These are phyloP conservation scores for Antedon mediterranea DNA, from an alignment of 53 echinoderm and acorn worm genomes.

Conservation along the genomic window DNA sequence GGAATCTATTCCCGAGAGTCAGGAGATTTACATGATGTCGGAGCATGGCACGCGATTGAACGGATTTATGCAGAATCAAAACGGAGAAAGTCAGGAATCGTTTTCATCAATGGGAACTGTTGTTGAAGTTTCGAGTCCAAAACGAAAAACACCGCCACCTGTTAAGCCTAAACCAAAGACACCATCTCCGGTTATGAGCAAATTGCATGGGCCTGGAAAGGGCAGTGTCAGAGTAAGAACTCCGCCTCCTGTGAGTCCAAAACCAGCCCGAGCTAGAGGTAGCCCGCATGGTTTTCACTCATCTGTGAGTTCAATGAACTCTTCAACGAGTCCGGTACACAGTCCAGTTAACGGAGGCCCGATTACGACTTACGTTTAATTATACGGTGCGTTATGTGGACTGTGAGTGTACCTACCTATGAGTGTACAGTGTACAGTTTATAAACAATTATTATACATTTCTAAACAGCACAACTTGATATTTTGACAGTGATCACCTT, in stretches of 20 bases:
- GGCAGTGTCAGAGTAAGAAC: background rate
- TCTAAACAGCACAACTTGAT: background rate
- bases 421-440: background rate
- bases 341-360: background rate
- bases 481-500: background rate
- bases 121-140: background rate
- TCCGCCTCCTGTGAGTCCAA: background rate
- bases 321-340: background rate
- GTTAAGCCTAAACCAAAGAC: constrained; percentile 18
- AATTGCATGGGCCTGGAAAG: background rate
- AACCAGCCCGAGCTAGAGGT: background rate
- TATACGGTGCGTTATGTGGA: background rate
- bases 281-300: background rate
- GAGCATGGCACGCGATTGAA: background rate
- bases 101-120: background rate
- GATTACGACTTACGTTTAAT: background rate
- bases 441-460: background rate
- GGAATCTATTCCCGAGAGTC: background rate
- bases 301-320: background rate
- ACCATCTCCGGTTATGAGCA: background rate
- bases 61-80: background rate
- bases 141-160: constrained; percentile 6
- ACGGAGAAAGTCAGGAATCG: background rate
- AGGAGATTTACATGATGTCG: background rate
- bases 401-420: background rate